A percentile compares a stretch with the other conserved stretches of the same genome.
Conservation (phyloP, 2,888 invertebrate genomes). For the Troides helena region DNA sequence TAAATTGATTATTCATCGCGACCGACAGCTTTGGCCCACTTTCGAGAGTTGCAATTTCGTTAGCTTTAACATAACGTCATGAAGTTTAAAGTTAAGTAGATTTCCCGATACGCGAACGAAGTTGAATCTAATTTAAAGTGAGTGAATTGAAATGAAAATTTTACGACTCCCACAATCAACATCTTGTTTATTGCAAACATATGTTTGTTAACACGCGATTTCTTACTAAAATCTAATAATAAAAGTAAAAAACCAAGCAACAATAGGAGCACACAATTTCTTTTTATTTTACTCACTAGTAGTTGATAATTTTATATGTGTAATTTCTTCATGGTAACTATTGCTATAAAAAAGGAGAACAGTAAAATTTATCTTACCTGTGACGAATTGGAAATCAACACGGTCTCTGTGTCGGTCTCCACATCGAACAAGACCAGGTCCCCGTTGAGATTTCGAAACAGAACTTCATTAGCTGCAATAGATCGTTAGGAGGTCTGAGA, state of each 20-base stretch:
- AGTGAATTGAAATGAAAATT: slow-evolving; percentile 26
- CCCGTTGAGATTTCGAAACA: slow-evolving; percentile 81
- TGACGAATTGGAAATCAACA: slow-evolving; percentile 69
- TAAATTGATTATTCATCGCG: slow-evolving; percentile 19
- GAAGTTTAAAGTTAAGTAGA: slow-evolving; percentile 31
- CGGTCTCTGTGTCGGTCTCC: slow-evolving; percentile 54
- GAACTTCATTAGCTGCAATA: slow-evolving; percentile 82
- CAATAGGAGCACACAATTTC: no score
- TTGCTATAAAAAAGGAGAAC: no score
- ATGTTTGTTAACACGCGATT: no score
- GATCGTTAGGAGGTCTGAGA: not conserved
- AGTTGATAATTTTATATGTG: no score
- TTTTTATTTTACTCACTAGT: no score
- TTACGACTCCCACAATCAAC: not conserved
- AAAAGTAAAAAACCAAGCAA: no score
- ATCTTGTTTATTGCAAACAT: not conserved
- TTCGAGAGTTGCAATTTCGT: slow-evolving; percentile 20
- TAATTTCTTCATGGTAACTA: no score
- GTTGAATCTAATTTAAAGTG: slow-evolving; percentile 17
- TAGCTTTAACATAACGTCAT: slow-evolving; percentile 17
- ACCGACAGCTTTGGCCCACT: slow-evolving; percentile 15
- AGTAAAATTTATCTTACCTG: slow-evolving; percentile 57
- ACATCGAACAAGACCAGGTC: slow-evolving; percentile 80
- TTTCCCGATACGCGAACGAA: slow-evolving; percentile 19
- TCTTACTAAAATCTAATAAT: no score